phyloP scores from a whole-genome alignment of 2,113 vertebrate genomes.

The Callipepla squamata region DNA sequence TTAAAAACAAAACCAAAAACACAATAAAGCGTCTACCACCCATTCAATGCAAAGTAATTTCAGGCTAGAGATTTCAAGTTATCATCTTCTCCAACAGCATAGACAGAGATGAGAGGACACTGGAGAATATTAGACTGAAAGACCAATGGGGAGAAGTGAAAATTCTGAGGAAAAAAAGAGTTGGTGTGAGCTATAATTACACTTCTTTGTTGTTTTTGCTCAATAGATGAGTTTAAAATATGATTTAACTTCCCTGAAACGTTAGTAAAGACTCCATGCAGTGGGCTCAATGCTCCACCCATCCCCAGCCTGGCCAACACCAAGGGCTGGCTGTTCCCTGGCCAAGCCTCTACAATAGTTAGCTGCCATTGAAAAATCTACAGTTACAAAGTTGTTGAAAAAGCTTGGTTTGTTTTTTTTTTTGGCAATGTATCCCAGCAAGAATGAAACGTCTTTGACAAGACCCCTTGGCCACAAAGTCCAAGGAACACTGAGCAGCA shows the following conservation, averaged over 20 bases:
- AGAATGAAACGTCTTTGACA: background rate
- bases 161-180: slow-evolving; percentile 29
- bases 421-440: background rate
- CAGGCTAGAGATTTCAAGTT: background rate
- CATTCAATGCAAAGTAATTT: background rate
- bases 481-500: background rate
- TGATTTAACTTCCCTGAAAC: slow-evolving; percentile 42
- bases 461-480: background rate
- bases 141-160: background rate
- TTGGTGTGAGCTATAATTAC: background rate
- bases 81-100: background rate
- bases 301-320: background rate
- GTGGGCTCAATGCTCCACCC: background rate
- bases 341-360: background rate
- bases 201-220: background rate
- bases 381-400: background rate
- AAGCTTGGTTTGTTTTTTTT: background rate
- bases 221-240: slow-evolving; percentile 19
- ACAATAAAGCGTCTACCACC: background rate
- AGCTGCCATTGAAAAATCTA: slow-evolving; percentile 53
- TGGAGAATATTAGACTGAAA: background rate
- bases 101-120: background rate
- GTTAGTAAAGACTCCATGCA: background rate
- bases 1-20: background rate
- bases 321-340: background rate